Base-by-base conservation (phyloP, 2,113 vertebrate genomes). In the Ictidomys tridecemlineatus region DNA sequence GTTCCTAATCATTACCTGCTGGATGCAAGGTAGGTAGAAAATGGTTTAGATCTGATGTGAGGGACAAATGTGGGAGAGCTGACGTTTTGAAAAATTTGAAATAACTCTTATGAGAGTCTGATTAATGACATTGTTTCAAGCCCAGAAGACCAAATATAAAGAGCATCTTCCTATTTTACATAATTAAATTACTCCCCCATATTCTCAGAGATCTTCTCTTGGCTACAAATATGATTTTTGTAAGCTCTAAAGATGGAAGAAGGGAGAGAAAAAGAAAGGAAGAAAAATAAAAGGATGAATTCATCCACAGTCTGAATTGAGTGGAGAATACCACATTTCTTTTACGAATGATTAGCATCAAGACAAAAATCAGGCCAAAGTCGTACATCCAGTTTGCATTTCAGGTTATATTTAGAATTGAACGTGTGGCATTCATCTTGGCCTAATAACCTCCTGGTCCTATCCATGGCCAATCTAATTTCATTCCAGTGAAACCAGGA, bases 1-100 rank as follows among this genome's bases (percentile, higher is more conserved):
- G 97, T 97, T 98, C 93, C 0, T 97, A 98, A 98, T 98, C 97
- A 96, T 98, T 98, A 97, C 96, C 89, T 1, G 0, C 86, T 97
- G 97, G 96, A 97, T 92, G 97, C 96, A 93, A 91, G 88, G 79
- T 96, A 95, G 76, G 76, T 85, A 95, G 96, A 5, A n/a, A 98
- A 91, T 67, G 84, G 80, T 67, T 95, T 0, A 51, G 90, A 95
- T 97, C 90, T 97, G 95, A 78, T 1, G 8, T 56, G 89, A 83
- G 58, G 61, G 53, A 89, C 48, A 53, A 85, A 91, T 86, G 9
- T 51, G 63, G 18, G n/a, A 85, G 30, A 93, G 26, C 37, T 76
- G 63, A 82, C 94, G 32, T 91, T 98, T 95, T 83, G 45, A 95
- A 97, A 96, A 65, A 26, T 92, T 92, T 95, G 72, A 94, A 97